These are phyloP conservation scores for Radopholus similis DNA, from an alignment of 1,140 invertebrate species.

Conservation along the genomic window DNA sequence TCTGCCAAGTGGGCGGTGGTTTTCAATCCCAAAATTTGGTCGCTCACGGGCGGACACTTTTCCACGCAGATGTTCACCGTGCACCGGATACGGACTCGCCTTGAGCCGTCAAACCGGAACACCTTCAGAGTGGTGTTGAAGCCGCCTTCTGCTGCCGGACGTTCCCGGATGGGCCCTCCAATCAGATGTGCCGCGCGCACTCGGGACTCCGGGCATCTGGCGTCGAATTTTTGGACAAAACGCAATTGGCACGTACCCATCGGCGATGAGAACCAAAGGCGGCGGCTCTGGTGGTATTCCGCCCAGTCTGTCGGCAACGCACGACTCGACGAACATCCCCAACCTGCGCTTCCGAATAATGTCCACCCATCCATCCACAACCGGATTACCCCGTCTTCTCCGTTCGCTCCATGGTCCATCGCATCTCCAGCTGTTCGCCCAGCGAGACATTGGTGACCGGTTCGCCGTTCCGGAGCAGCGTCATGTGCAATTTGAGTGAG, in stretches of 20 bases:
- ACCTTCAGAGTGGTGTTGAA: conserved; percentile 56
- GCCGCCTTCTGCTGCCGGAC: conserved; percentile 39
- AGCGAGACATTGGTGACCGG: conserved; percentile 52
- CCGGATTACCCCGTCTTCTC: conserved; percentile 5
- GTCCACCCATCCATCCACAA: conserved; percentile 16
- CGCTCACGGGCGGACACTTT: conserved; percentile 25
- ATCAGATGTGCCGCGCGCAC: conserved; percentile 33
- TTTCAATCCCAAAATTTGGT: conserved; percentile 20
- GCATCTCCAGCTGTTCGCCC: conserved; percentile 52
- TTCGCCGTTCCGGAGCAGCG: conserved; percentile 41
- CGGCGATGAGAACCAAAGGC: conserved; percentile 46
- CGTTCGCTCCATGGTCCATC: conserved; percentile 49
- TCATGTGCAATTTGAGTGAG: conserved; percentile 37
- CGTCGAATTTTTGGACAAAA: conserved; percentile 11
- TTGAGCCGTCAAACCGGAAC: conserved; percentile 57
- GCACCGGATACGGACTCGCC: conserved; percentile 53
- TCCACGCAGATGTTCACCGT: conserved; percentile 56
- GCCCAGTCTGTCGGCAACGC: conserved; percentile 53
- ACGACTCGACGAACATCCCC: conserved; percentile 49
- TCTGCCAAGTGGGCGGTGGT: not conserved
- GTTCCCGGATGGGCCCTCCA: conserved; percentile 13
- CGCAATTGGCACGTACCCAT: conserved; percentile 35
- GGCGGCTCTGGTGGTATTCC: conserved; percentile 51
- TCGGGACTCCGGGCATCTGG: conserved; percentile 51
- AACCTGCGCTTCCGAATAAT: conserved; percentile 43